Evolutionary conservation across 2,888 invertebrate genomes (phyloP).

Genomic region (Corbicula japonica): DNA sequence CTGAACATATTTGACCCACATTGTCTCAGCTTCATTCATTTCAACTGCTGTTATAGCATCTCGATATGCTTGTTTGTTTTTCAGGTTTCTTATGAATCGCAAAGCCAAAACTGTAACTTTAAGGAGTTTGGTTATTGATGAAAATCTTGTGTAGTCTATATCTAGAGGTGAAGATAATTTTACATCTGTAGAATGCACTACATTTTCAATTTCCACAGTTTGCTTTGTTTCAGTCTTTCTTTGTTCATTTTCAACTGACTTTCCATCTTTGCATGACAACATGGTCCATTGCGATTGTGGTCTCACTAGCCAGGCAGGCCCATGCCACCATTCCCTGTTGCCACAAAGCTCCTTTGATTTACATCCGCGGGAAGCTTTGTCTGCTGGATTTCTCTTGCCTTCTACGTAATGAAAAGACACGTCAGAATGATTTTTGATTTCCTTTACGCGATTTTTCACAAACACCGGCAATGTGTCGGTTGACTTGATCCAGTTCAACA

Average conservation of each 20-base stretch:
- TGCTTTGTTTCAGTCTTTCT: too few relatives aligned
- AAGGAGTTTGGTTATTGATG: slow-evolving; percentile 1
- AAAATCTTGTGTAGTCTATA: background rate
- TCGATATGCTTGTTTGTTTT: slow-evolving; percentile 1
- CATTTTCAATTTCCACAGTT: too few relatives aligned
- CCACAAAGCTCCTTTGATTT: background rate
- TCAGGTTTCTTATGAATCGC: slow-evolving; percentile 12
- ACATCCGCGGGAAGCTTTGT: slow-evolving; percentile 7
- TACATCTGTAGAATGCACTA: too few relatives aligned
- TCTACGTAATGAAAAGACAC: background rate
- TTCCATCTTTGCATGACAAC: too few relatives aligned
- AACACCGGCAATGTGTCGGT: slow-evolving; percentile 1
- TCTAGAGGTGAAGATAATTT: background rate
- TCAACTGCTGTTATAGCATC: slow-evolving; percentile 5
- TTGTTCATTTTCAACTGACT: too few relatives aligned
- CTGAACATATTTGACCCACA: slow-evolving; percentile 30
- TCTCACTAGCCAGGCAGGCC: slow-evolving; percentile 28
- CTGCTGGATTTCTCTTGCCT: background rate
- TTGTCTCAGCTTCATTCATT: slow-evolving; percentile 16
- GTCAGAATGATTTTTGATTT: slow-evolving; percentile 2
- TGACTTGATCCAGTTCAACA: slow-evolving; percentile 1
- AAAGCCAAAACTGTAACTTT: background rate
- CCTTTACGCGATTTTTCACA: slow-evolving; percentile 3
- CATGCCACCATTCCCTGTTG: slow-evolving; percentile 27
- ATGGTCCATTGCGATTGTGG: too few relatives aligned